These are phyloP conservation scores for Ispidina lecontei DNA, from an alignment of 2,797 vertebrate genomes.

Conservation along the genomic window DNA sequence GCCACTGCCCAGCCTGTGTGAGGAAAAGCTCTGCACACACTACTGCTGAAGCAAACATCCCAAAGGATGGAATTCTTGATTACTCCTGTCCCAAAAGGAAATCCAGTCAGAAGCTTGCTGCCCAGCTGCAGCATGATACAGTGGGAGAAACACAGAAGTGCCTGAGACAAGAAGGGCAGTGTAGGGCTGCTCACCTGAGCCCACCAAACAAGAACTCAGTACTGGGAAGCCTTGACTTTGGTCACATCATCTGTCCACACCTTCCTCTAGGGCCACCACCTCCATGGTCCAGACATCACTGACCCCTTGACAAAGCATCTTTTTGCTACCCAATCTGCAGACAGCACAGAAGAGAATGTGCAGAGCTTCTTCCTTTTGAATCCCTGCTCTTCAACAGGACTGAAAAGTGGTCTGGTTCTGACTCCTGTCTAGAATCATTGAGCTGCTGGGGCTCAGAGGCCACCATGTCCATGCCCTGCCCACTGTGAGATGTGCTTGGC, in stretches of 20 bases:
- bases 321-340: background rate
- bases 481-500: rapidly evolving
- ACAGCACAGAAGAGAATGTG: background rate
- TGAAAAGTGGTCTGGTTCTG: background rate
- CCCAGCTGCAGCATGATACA: background rate
- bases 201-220: background rate
- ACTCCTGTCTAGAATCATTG: background rate
- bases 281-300: background rate
- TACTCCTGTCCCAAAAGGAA: background rate
- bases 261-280: rapidly evolving
- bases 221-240: background rate
- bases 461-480: background rate
- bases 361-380: background rate
- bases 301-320: background rate
- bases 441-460: background rate
- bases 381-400: background rate
- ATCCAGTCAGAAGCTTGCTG: background rate
- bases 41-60: background rate
- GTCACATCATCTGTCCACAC: background rate
- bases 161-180: background rate
- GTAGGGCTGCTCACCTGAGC: background rate
- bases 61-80: background rate
- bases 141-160: background rate
- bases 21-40: background rate
- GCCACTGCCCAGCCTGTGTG: background rate